Conservation (phyloP, 2,888 invertebrate species). For the Bombyx huttoni region DNA sequence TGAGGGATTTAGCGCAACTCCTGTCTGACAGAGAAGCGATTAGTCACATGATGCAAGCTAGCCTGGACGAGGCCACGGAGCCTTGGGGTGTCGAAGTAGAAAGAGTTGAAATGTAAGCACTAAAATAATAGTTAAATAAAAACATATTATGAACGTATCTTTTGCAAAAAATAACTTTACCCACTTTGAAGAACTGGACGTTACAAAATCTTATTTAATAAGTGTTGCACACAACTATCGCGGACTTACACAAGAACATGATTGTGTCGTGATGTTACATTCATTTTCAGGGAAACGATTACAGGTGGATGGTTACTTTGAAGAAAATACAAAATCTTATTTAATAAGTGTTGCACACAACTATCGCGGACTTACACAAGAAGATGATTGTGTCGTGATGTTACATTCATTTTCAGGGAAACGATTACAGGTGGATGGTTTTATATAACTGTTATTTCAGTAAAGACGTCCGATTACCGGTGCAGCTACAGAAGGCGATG, state of each 20-base stretch:
- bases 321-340: background rate
- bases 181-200: background rate
- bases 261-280: background rate
- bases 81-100: slow-evolving; percentile 96
- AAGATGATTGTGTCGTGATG: background rate
- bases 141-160: too few relatives aligned
- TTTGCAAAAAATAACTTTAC: too few relatives aligned
- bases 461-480: slow-evolving; percentile 65
- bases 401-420: background rate
- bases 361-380: slow-evolving; percentile 3
- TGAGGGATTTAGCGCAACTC: slow-evolving; percentile 91
- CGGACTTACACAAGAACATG: background rate
- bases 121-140: background rate
- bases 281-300: background rate
- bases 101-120: slow-evolving; percentile 90
- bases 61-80: slow-evolving; percentile 89
- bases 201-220: background rate
- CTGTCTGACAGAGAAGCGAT: slow-evolving; percentile 93
- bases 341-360: slow-evolving; percentile 5
- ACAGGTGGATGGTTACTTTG: background rate
- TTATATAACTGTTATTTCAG: slow-evolving; percentile 19
- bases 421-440: background rate
- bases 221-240: slow-evolving; percentile 8
- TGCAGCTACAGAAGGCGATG: slow-evolving; percentile 77
- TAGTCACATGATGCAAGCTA: slow-evolving; percentile 90